Conservation (phyloP, 2,888 invertebrate species). For the Lithophane socia region DNA sequence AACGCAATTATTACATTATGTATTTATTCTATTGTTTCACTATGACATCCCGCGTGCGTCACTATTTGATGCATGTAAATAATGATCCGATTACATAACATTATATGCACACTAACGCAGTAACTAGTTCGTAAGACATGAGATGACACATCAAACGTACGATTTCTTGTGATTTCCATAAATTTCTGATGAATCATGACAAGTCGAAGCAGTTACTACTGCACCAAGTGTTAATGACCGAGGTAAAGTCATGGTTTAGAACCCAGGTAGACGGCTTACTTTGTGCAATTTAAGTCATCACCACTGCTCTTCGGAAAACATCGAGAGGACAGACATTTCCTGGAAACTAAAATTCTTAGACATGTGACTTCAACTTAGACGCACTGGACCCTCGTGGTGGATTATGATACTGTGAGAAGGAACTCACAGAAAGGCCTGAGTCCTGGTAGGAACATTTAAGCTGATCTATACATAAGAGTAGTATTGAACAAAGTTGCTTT, state of each 20-base stretch:
- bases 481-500: too few relatives aligned
- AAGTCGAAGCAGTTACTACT: not conserved
- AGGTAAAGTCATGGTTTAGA: not conserved
- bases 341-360: not conserved
- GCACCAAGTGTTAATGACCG: not conserved
- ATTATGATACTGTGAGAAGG: not conserved
- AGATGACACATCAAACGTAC: conserved; percentile 40
- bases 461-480: not conserved
- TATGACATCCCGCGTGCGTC: conserved; percentile 42
- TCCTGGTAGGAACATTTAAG: not conserved
- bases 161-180: conserved; percentile 12
- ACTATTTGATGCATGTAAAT: conserved; percentile 38
- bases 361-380: not conserved
- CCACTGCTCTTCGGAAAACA: not conserved
- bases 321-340: not conserved
- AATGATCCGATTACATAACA: conserved; percentile 44
- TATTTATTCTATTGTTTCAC: conserved; percentile 48
- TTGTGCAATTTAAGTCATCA: not conserved
- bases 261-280: too few relatives aligned
- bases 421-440: not conserved
- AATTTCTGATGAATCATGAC: not conserved
- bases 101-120: not conserved
- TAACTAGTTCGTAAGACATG: conserved; percentile 15
- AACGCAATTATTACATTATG: conserved; percentile 9
- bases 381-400: not conserved